phyloP scores from a whole-genome alignment of 2,888 invertebrate genomes.

The Amiota minor region DNA sequence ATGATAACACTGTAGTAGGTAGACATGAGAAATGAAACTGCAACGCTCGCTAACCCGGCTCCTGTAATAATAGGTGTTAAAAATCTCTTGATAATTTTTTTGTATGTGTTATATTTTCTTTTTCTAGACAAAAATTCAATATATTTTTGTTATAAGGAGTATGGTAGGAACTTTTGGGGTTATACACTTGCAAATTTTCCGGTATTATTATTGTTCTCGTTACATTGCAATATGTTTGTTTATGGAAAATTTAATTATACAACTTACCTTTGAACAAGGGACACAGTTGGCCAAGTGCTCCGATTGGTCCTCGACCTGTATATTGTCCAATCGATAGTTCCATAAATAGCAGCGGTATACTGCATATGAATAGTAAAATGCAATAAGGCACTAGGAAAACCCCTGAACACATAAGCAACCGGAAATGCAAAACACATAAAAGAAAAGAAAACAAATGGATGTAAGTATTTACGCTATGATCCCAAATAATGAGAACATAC shows the following conservation, averaged over 20 bases:
- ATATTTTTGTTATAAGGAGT: too few relatives aligned
- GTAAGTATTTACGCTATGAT: slow-evolving; percentile 4
- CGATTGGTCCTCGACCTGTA: slow-evolving; percentile 92
- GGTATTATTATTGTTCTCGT: background rate
- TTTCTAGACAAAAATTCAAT: slow-evolving; percentile 21
- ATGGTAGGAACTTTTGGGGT: too few relatives aligned
- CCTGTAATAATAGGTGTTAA: slow-evolving; percentile 76
- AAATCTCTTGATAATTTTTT: background rate
- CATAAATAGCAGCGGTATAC: slow-evolving; percentile 94
- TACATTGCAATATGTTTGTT: too few relatives aligned
- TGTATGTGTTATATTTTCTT: too few relatives aligned
- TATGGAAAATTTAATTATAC: background rate
- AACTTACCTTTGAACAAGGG: slow-evolving; percentile 90
- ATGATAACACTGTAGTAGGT: slow-evolving; percentile 97
- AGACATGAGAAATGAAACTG: slow-evolving; percentile 95
- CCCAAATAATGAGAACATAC: slow-evolving; percentile 27
- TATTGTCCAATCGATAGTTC: slow-evolving; percentile 94
- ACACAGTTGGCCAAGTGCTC: slow-evolving; percentile 91
- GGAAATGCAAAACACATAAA: slow-evolving; percentile 17
- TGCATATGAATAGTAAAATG: slow-evolving; percentile 90
- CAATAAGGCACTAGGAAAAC: slow-evolving; percentile 96
- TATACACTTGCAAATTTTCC: background rate
- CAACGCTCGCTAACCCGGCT: slow-evolving; percentile 93
- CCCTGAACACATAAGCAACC: slow-evolving; percentile 76
- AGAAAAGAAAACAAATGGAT: background rate